These are phyloP conservation scores for Bolborhynchus lineola DNA, from an alignment of 2,113 vertebrate species.

Conservation along the genomic window DNA sequence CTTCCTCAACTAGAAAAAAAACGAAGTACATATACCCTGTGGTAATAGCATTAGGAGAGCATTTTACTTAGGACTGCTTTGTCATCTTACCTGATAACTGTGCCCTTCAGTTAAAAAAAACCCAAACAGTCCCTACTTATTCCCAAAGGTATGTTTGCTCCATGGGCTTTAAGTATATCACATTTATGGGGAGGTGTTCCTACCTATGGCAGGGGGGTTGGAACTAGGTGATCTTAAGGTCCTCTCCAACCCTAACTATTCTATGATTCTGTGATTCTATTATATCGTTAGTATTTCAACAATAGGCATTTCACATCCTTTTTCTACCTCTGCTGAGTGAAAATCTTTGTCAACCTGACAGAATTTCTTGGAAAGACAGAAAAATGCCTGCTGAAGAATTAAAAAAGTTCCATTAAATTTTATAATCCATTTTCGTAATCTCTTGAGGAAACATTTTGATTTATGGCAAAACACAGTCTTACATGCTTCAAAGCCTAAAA, in stretches of 20 bases:
- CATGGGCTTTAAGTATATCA: not conserved
- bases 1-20: not conserved
- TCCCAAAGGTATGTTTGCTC: not conserved
- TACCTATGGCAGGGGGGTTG: too few species aligned
- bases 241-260: too few species aligned
- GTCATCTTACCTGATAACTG: not conserved
- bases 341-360: not conserved
- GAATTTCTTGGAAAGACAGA: not conserved
- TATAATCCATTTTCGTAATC: not conserved
- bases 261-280: too few species aligned
- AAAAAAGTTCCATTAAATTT: not conserved
- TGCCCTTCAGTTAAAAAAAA: not conserved
- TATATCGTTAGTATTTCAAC: not conserved
- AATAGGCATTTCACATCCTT: not conserved
- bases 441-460: not conserved
- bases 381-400: not conserved
- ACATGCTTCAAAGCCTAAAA: not conserved
- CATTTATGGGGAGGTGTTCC: too few species aligned
- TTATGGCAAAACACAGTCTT: not conserved
- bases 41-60: not conserved
- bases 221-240: too few species aligned
- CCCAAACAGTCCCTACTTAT: not conserved
- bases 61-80: not conserved
- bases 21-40: not conserved
- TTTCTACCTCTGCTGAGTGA: not conserved